Evolutionary conservation across 2,797 vertebrate species (phyloP), one percentile per base, ranked within the genome.

Genomic region (Heterohyrax brucei): DNA sequence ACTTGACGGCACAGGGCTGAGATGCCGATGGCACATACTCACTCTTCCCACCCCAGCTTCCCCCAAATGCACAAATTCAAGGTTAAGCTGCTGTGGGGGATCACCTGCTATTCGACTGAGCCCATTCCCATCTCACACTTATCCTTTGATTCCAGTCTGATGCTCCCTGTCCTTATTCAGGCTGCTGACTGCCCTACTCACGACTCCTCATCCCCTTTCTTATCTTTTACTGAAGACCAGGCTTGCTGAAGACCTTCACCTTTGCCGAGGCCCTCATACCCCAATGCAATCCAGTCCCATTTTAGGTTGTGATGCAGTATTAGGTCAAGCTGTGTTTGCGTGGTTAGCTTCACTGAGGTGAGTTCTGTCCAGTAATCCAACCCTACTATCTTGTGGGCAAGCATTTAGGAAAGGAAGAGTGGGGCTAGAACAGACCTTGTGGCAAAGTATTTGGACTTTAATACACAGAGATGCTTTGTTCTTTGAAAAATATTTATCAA

Each of bases 161-260:
- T 73, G 61, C 14, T 19, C 59, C 3, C 10, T 10, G 8, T n/a
- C 16, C 28, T 86, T 68, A 8, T 9, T 21, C 28, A 44, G 56
- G 14, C 7, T 39, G 14, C 46, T 80, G 46, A 66, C 3, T 16
- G 7, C 3, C 68, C 48, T 86, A 10, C n/a, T 59, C 24, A 18
- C 3, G 3, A 0, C 6, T 7, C 18, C 50, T 16, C 10, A 1
- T 9, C 4, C 30, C 8, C 7, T 4, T 8, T 44, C 30, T n/a
- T 10, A 1, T 70, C 92, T 86, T 86, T 87, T 56, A 48, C 19
- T 28, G 3, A 84, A 75, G 28, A 7, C 24, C 1, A 39, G 30
- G 62, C 22, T 78, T 93, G 12, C 24, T 26, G 9, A 73, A 81
- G 61, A 81, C 48, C 44, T 48, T 89, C 13, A 48, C 18, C 26